Conservation (phyloP, 2,797 vertebrate genomes). For the Okamejei kenojei region DNA sequence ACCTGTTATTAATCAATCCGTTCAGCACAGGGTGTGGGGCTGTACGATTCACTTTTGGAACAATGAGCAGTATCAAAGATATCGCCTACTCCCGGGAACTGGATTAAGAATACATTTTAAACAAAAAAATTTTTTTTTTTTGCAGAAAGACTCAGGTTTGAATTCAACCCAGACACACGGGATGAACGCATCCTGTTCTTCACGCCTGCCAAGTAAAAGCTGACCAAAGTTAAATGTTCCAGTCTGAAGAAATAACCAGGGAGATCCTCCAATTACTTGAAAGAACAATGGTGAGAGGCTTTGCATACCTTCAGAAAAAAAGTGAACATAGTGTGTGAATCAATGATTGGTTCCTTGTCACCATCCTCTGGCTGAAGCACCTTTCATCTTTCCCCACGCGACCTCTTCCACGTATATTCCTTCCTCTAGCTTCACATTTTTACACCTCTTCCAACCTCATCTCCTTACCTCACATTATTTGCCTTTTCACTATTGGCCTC, state of each 20-base stretch:
- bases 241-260: background rate
- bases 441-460: no score
- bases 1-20: background rate
- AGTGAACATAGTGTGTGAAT: no score
- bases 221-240: constrained; percentile 23
- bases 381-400: no score
- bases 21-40: background rate
- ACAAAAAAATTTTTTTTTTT: background rate
- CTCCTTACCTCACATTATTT: no score
- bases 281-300: background rate
- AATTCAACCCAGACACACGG: constrained; percentile 2
- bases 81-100: background rate
- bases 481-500: no score
- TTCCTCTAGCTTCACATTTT: no score
- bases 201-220: background rate
- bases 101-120: background rate
- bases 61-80: constrained; percentile 15
- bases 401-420: no score
- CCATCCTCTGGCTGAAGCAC: no score
- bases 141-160: background rate
- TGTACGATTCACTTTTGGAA: background rate
- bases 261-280: background rate
- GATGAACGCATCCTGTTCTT: constrained; percentile 8
- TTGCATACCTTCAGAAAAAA: background rate
- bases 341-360: background rate